Evolutionary conservation across 2,113 vertebrate genomes (phyloP).

Genomic region (Xiphophorus hellerii): DNA sequence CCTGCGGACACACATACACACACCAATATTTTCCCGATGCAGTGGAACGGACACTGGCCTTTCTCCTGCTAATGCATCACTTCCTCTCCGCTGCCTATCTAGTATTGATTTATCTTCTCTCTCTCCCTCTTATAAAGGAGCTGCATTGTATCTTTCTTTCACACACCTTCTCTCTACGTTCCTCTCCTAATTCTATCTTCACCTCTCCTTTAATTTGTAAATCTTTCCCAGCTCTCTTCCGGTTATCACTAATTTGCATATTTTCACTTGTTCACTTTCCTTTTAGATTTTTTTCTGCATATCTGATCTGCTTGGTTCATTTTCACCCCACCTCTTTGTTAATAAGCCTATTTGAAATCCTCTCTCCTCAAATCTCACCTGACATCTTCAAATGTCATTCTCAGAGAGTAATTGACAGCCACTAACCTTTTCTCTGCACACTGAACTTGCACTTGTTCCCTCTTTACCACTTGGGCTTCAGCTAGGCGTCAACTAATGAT

Average conservation of each 20-base stretch:
- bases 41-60: constrained; percentile 54
- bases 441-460: constrained; percentile 13
- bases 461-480: background rate
- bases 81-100: constrained; percentile 66
- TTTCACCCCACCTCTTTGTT: constrained; percentile 1
- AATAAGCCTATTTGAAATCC: background rate
- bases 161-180: constrained; percentile 11
- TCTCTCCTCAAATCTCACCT: constrained; percentile 26
- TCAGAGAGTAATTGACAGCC: constrained; percentile 16
- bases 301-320: background rate
- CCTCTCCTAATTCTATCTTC: background rate
- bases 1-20: constrained; percentile 21
- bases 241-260: background rate
- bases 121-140: constrained; percentile 29
- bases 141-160: background rate
- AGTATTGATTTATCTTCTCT: constrained; percentile 69
- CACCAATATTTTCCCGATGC: constrained; percentile 36
- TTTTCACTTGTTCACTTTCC: background rate
- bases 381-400: background rate
- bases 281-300: background rate
- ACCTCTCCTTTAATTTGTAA: constrained; percentile 1
- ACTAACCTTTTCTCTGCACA: constrained; percentile 12
- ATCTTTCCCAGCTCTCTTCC: background rate
- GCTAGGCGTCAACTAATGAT: background rate
- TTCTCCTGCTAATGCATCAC: constrained; percentile 74